Evolutionary conservation across 2,888 invertebrate species (phyloP).

Genomic region (Polia nebulosa): DNA sequence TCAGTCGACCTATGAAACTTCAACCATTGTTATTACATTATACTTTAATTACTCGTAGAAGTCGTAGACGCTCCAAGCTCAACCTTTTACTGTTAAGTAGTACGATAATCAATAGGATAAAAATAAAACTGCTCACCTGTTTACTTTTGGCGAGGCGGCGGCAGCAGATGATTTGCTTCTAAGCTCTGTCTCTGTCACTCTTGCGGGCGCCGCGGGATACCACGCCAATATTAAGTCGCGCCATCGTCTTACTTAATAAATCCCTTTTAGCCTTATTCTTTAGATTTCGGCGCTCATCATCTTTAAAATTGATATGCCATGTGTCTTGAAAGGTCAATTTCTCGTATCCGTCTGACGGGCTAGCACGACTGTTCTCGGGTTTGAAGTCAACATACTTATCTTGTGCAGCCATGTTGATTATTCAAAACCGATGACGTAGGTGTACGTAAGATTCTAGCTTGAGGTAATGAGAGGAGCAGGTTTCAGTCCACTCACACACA

Average conservation of each 20-base stretch:
- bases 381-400: background rate
- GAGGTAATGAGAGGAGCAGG: background rate
- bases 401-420: background rate
- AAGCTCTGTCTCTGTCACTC: background rate
- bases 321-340: background rate
- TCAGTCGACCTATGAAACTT: too few relatives aligned
- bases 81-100: background rate
- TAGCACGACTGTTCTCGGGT: background rate
- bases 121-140: background rate
- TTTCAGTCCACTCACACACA: background rate
- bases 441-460: background rate
- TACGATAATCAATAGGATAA: background rate
- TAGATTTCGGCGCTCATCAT: background rate
- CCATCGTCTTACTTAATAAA: background rate
- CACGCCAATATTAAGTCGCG: background rate
- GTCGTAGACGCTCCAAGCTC: too few relatives aligned
- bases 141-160: background rate
- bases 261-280: background rate
- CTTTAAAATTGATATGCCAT: background rate
- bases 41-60: too few relatives aligned
- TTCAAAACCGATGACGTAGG: background rate
- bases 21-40: too few relatives aligned
- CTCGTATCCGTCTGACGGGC: slow-evolving; percentile 7
- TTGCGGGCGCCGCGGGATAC: background rate
- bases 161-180: background rate